Evolutionary conservation across 2,113 vertebrate genomes (phyloP).

Genomic region (Microcebus ravelobensis): DNA sequence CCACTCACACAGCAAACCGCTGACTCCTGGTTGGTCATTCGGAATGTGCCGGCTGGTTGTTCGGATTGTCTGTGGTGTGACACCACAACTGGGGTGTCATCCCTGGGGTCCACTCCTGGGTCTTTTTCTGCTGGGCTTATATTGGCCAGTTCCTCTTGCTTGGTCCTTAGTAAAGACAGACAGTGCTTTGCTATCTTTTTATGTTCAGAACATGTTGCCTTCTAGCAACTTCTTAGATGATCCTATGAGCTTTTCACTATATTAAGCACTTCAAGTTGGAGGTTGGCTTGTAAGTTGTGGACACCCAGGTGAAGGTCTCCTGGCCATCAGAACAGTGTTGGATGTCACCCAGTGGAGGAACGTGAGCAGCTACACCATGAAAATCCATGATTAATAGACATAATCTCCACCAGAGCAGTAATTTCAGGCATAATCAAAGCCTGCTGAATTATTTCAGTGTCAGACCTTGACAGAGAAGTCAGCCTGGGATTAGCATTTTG

Average conservation of each 20-base stretch:
- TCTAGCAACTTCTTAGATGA: background rate
- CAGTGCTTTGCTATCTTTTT: background rate
- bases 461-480: constrained; percentile 73
- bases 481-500: constrained; percentile 65
- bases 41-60: background rate
- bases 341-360: constrained; percentile 5
- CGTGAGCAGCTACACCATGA: background rate
- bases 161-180: background rate
- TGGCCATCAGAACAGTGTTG: background rate
- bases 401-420: constrained; percentile 65
- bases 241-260: background rate
- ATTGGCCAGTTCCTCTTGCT: background rate
- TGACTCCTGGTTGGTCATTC: background rate
- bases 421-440: constrained; percentile 74
- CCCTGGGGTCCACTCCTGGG: no score
- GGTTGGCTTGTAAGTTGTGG: background rate
- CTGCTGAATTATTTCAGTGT: constrained; percentile 70
- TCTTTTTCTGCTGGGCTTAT: background rate
- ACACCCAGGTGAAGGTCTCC: constrained; percentile 2
- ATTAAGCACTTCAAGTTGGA: background rate
- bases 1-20: background rate
- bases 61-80: background rate
- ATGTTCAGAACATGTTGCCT: background rate
- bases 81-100: background rate
- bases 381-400: constrained; percentile 69